These are phyloP conservation scores for Campoplex nolae DNA, from an alignment of 2,888 invertebrate species.

Conservation along the genomic window DNA sequence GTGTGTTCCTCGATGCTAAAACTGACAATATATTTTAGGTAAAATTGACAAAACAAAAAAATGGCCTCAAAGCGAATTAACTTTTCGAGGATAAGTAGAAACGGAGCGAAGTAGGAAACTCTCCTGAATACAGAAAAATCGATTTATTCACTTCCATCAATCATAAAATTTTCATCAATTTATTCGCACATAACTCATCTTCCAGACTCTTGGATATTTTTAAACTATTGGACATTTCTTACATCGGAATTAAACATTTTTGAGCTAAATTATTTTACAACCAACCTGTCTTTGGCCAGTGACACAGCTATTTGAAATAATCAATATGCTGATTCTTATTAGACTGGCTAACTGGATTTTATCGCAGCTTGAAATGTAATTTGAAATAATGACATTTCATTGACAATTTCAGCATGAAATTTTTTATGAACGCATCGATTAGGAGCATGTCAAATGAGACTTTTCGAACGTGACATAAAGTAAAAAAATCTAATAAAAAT, in stretches of 20 bases:
- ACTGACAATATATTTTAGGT: not conserved
- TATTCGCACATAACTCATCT: no score
- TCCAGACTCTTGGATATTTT: no score
- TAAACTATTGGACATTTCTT: no score
- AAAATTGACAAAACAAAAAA: not conserved
- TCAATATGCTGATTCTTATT: not conserved
- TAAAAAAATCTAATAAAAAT: no score
- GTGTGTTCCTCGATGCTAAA: conserved; percentile 39
- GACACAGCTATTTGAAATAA: not conserved
- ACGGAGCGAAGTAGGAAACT: no score
- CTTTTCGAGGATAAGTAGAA: not conserved
- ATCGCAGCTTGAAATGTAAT: not conserved
- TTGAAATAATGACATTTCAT: not conserved
- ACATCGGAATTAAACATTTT: no score
- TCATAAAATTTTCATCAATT: no score
- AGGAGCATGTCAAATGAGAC: not conserved
- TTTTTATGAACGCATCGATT: not conserved
- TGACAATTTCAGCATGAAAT: not conserved
- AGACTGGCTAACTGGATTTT: not conserved
- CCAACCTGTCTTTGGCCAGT: no score
- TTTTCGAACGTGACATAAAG: no score
- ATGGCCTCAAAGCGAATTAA: not conserved
- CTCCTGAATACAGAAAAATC: no score
- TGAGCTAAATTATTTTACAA: no score
- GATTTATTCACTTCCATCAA: no score